Percentiles rank a stretch among this genome's conserved stretches.
phyloP scores from a whole-genome alignment of 92 coral and sea anemone genomes.

The Phenganax stokvisi region DNA sequence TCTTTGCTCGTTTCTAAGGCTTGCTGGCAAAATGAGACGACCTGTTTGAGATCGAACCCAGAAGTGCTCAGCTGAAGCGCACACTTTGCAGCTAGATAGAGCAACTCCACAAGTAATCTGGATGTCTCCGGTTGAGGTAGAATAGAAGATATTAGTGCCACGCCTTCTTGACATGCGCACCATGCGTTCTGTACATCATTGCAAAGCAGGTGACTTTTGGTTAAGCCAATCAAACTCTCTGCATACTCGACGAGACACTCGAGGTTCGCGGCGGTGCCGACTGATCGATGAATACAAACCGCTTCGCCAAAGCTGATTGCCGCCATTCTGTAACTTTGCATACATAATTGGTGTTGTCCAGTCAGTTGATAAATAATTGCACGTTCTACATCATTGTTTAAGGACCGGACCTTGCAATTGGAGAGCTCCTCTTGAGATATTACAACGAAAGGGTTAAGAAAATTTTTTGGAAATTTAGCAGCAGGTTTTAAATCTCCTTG shows the following conservation, averaged over 20 bases:
- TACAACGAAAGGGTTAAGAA: not conserved
- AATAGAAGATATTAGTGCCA: not conserved
- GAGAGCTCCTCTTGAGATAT: not conserved
- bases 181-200: constrained; percentile 3
- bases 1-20: constrained; percentile 2
- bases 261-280: not conserved
- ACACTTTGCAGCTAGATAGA: constrained; percentile 20
- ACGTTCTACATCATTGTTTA: not conserved
- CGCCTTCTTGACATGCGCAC: constrained; percentile 7
- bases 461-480: not conserved
- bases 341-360: not conserved
- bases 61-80: not conserved
- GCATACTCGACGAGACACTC: not conserved
- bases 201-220: constrained; percentile 18
- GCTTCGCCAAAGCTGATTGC: constrained; percentile 17
- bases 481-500: not conserved
- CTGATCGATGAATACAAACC: not conserved
- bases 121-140: not conserved
- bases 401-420: not conserved
- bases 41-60: not conserved
- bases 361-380: not conserved
- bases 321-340: not conserved
- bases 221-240: constrained; percentile 24
- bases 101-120: not conserved
- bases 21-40: constrained; percentile 11